Evolutionary conservation across 53 echinoderm and acorn worm genomes (phyloP).

Genomic region (Glandiceps talaboti): DNA sequence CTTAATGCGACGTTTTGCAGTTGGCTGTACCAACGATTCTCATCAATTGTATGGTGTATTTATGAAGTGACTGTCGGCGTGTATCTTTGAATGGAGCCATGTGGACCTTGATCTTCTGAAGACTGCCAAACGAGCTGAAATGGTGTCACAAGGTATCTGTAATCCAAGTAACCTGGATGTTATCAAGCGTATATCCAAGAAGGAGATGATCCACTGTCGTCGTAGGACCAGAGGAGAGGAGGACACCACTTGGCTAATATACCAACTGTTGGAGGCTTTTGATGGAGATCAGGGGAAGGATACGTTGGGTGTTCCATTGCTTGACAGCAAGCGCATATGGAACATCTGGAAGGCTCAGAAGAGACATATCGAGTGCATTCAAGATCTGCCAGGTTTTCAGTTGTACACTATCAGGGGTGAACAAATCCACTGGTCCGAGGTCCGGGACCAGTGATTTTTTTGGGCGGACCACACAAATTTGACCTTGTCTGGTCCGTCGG

Average conservation of each 20-base stretch:
- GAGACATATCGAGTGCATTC: conserved; percentile 47
- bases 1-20: conserved; percentile 48
- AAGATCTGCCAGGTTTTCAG: conserved; percentile 34
- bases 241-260: conserved; percentile 32
- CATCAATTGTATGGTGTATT: conserved; percentile 46
- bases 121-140: conserved; percentile 1
- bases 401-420: conserved; percentile 43
- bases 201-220: conserved; percentile 21
- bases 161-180: conserved; percentile 1
- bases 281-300: conserved; percentile 29
- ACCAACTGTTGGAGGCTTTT: conserved; percentile 30
- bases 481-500: no score
- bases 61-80: conserved; percentile 23
- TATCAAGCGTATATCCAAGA: neutral
- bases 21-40: conserved; percentile 30
- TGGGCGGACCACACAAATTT: no score
- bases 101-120: conserved; percentile 14
- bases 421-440: no score
- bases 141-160: neutral
- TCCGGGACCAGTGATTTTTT: no score
- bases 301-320: conserved; percentile 49
- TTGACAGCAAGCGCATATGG: conserved; percentile 20
- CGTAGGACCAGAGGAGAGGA: conserved; percentile 22
- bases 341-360: conserved; percentile 38
- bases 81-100: conserved; percentile 37